A percentile compares a stretch with the other conserved stretches of the same genome.
phyloP scores from a whole-genome alignment of 2,888 invertebrate species.

The Tipula vernalis region DNA sequence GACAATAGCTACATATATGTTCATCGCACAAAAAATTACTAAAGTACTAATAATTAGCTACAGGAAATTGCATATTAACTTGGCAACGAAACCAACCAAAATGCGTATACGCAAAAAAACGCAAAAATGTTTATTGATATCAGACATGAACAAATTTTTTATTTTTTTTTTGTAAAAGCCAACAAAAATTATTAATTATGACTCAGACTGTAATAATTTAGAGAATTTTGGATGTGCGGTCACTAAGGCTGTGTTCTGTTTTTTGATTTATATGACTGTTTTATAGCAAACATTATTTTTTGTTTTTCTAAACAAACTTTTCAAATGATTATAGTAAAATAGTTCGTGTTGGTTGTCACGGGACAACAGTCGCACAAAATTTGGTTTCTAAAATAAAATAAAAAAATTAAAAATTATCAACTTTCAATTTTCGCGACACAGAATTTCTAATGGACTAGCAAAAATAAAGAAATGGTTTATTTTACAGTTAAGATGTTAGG shows the following conservation, averaged over 20 bases:
- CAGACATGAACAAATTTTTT: neutral
- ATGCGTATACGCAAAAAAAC: neutral
- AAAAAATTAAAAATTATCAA: neutral
- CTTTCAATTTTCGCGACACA: neutral
- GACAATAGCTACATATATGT: neutral
- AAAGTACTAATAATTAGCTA: neutral
- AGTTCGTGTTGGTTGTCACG: neutral
- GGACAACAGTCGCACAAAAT: neutral
- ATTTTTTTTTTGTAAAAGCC: neutral
- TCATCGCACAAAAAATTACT: neutral
- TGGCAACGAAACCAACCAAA: neutral
- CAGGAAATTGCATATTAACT: neutral
- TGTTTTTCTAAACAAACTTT: neutral
- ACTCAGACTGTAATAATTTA: neutral
- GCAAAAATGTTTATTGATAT: neutral
- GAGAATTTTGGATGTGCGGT: neutral
- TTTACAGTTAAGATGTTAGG: neutral
- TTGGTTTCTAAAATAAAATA: neutral
- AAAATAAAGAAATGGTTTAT: neutral
- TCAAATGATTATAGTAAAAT: neutral
- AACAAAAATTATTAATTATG: neutral
- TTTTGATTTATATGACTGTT: neutral
- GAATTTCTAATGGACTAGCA: neutral
- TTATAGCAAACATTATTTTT: neutral
- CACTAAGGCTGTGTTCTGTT: neutral